phyloP scores from a whole-genome alignment of 2,888 invertebrate genomes.

The Amaurobius ferox region DNA sequence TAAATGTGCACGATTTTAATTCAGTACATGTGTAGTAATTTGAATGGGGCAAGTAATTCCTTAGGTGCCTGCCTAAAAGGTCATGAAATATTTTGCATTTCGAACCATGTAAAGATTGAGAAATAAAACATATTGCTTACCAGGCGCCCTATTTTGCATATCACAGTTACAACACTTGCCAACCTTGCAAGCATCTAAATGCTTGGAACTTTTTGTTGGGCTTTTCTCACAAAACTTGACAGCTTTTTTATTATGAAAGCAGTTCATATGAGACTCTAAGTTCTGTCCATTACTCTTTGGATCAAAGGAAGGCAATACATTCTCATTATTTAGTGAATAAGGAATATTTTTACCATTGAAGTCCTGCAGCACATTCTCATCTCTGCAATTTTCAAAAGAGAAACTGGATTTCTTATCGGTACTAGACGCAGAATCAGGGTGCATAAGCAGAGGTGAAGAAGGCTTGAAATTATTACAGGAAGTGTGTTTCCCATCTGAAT shows the following conservation, averaged over 20 bases:
- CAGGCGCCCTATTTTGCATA: constrained; percentile 52
- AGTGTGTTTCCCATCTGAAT: constrained; percentile 30
- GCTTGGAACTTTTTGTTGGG: constrained; percentile 78
- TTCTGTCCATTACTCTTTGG: constrained; percentile 28
- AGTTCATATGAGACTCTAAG: constrained; percentile 40
- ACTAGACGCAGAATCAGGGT: constrained; percentile 3
- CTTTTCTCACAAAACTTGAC: constrained; percentile 86
- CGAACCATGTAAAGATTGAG: not conserved
- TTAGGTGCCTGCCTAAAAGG: too few species aligned
- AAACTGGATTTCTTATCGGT: constrained; percentile 22
- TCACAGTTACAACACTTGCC: constrained; percentile 62
- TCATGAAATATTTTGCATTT: too few species aligned
- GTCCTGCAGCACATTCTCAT: constrained; percentile 48
- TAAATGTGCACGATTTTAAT: too few species aligned
- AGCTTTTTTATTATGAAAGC: constrained; percentile 82
- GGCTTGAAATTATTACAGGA: constrained; percentile 37
- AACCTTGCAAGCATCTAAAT: constrained; percentile 52
- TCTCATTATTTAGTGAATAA: constrained; percentile 37
- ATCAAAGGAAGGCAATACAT: constrained; percentile 54
- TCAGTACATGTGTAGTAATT: too few species aligned
- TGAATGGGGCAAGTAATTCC: too few species aligned
- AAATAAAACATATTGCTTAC: not conserved
- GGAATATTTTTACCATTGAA: constrained; percentile 44
- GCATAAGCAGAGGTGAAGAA: constrained; percentile 19
- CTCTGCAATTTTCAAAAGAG: constrained; percentile 41